These are phyloP conservation scores for Trinorchestia longiramus DNA, from an alignment of 1,140 invertebrate species.

Conservation along the genomic window DNA sequence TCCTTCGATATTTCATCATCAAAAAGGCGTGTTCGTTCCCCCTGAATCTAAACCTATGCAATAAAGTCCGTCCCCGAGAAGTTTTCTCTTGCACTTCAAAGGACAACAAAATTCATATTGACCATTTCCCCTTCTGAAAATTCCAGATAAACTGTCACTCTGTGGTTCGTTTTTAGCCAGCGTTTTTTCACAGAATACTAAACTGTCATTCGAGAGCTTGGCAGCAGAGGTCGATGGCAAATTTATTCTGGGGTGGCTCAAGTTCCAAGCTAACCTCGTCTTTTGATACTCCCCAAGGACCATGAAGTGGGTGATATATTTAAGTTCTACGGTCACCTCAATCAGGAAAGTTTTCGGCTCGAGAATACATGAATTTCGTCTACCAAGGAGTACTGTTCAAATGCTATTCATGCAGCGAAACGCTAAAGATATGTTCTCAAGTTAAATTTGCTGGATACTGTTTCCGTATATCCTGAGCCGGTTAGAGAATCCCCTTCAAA, in stretches of 20 bases:
- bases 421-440: no score
- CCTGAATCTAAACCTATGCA: background rate
- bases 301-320: background rate
- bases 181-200: background rate
- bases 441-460: no score
- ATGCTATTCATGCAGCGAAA: background rate
- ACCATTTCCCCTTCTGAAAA: background rate
- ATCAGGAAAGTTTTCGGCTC: background rate
- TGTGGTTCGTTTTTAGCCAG: background rate
- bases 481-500: no score
- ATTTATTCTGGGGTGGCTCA: background rate
- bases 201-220: slow-evolving; percentile 17
- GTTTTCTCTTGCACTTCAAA: background rate
- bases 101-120: background rate
- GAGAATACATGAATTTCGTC: background rate
- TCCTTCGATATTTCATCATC: background rate
- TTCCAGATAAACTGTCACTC: slow-evolving; percentile 7
- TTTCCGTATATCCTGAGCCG: no score
- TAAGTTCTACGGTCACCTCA: background rate
- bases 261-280: background rate
- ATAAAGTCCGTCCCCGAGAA: background rate
- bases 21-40: background rate
- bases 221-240: background rate
- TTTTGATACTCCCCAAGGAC: background rate
- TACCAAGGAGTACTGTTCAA: background rate